Base-by-base conservation (phyloP, 1,140 invertebrate genomes). In the Andricus grossulariae region DNA sequence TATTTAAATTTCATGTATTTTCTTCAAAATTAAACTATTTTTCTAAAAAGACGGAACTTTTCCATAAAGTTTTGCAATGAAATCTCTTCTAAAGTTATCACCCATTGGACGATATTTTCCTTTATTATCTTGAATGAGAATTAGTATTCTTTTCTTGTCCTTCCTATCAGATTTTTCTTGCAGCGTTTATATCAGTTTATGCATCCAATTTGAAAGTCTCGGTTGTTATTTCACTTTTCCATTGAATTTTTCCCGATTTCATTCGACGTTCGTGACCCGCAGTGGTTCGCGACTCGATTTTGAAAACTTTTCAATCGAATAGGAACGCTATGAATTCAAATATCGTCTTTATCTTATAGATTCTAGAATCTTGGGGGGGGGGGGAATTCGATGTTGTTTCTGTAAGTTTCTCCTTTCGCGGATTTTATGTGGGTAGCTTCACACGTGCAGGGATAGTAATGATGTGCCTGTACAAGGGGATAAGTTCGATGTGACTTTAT, bases 281-380 rank as follows among this genome's bases (percentile, higher is more conserved):
- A 55, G 52, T 39, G 32, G 72, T 32, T 32, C 51, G 25, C 5
- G 25, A 39, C 72, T 74, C 54, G 51, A 74, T 54, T 70, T 54
- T 11, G 45, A 71, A 55, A 73, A 73, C 70, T 73, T 76, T 76
- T 80, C 74, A 75, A 76, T 76, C 71, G 71, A 76, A 80, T 73
- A 57, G 54, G 19, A 78, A 50, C 54, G 73, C 72, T 50, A 78
- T 78, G 77, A 74, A 78, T 78, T 78, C 72, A 71, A 78, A 78
- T 71, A 66, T 49, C 51, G 55, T 76, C 50, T 32, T 70, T 71
- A 50, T 50, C 39, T 75, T 49, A 10, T 12, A 66, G 25, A 51
- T 39, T 50, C 49, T 50, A 52, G 18, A 50, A 74, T n/a, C 60
- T 57, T 45, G 72, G 15, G 60, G 71, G 16, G 19, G 60, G 71